Conservation (phyloP, 2,888 invertebrate genomes). For the Rhynchonema sp. region DNA sequence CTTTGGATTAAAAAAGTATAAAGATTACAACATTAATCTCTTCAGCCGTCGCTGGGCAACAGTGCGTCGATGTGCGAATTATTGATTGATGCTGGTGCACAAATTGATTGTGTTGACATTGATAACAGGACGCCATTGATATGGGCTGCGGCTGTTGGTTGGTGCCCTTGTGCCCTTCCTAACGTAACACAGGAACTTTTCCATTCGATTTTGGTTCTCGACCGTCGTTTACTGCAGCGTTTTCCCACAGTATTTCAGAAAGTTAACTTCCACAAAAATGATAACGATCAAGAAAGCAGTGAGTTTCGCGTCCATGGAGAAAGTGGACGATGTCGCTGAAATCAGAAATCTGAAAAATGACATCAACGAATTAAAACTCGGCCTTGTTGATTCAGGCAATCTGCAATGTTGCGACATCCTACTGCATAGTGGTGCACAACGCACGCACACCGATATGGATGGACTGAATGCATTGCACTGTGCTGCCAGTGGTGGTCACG, state of each 20-base stretch:
- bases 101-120: conserved; percentile 65
- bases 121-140: conserved; percentile 80
- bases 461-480: conserved; percentile 88
- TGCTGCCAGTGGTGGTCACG: conserved; percentile 84
- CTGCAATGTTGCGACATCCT: neutral
- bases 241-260: too few relatives aligned
- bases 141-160: conserved; percentile 89
- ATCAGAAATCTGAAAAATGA: too few relatives aligned
- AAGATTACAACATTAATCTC: too few relatives aligned
- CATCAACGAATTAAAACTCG: too few relatives aligned
- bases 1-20: too few relatives aligned
- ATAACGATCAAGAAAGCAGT: too few relatives aligned
- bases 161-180: too few relatives aligned
- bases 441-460: conserved; percentile 50
- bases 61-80: conserved; percentile 15
- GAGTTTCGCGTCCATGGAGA: too few relatives aligned
- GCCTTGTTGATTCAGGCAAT: too few relatives aligned
- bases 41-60: too few relatives aligned
- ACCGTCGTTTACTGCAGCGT: neutral
- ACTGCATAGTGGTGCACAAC: neutral
- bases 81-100: conserved; percentile 39
- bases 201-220: neutral
- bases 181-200: conserved; percentile 1
- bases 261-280: too few relatives aligned
- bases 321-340: too few relatives aligned